Evolutionary conservation across 2,888 invertebrate species (phyloP), one percentile per base, ranked within the genome.

Genomic region (Blastobasis lacticolella): DNA sequence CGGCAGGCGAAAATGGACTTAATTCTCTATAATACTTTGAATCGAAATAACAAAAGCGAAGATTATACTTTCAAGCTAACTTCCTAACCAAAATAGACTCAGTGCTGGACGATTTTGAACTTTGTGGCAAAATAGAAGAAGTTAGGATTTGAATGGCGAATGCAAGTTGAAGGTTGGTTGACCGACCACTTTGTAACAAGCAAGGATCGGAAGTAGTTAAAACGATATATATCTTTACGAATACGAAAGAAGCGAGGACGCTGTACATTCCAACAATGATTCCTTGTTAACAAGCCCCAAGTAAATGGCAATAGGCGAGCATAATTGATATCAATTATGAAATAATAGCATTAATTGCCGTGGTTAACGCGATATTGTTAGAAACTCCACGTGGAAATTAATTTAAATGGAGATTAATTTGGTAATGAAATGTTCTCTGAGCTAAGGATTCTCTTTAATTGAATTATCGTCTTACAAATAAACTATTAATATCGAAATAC

Each of bases 131-230:
- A 38, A 57, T 42, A 4, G 54, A 23, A 46, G 45, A n/a, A 6
- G 40, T 45, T 49, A 38, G 40, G 37, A n/a, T 43, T 23, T 23
- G 49, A 49, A 45, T 41, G 52, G 48, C 48, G 53, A 54, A 54
- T 48, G 52, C 23, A 23, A 23, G 23, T 23, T 45, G 60, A 59
- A 62, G 62, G 61, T 54, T 59, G 59, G 50, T 55, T 50, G 53
- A 64, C 55, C 59, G 60, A 58, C 55, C 56, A 55, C 57, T 53
- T 50, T 51, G 54, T 55, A 60, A 59, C 57, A 53, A 37, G 48
- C 45, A 49, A 55, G 51, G 55, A 58, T 58, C 60, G 62, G 59
- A 61, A 61, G 59, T 59, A 53, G 52, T 58, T 51, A 50, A 23
- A 23, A 1, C 54, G 54, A 53, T 23, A 23, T 56, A 56, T 62